Evolutionary conservation across 2,888 invertebrate genomes (phyloP), one percentile per base, ranked within the genome.

Genomic region (Hylaea fasciaria): DNA sequence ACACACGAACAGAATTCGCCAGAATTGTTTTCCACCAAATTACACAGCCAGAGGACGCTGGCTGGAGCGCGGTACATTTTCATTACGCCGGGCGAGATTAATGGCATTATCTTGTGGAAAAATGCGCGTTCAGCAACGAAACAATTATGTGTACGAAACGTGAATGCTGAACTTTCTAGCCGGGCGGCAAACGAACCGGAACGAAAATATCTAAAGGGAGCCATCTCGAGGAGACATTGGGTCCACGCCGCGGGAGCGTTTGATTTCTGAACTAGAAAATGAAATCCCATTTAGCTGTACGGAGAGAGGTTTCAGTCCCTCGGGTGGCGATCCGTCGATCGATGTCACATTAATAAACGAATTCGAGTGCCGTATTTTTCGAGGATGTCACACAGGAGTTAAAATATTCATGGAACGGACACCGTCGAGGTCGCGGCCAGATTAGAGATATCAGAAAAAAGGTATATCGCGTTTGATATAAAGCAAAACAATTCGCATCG

Each of bases 201-300:
- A 76, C 75, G 62, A 73, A 82, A 78, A 78, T 78, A 81, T 77
- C 79, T 78, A 77, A 74, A 77, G 80, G 81, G 80, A 78, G 60
- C 73, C 70, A 71, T 77, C 72, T 70, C 70, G 60, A 69, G 78
- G 73, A 78, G 80, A 79, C 80, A 81, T 78, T 72, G 82, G 74
- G 71, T 74, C 64, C 66, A 71, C 72, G 76, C 80, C 83, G 70
- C 74, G 74, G 86, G 82, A 82, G 66, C 84, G 81, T 88, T 88
- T 90, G 88, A 88, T 84, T 86, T 77, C 80, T 87, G 84, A 85
- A 90, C 86, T 89, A 91, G 90, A 90, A 91, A 90, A 91, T 88
- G 83, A 86, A 90, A 88, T 84, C 83, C 82, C 81, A 85, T 89
- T 87, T 86, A 87, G 83, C 80, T 72, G 69, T 76, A 78, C 76